Percentiles rank a stretch among this genome's conserved stretches.
Evolutionary conservation across 1,140 invertebrate genomes (phyloP).

Genomic region (Trialeurodes vaporariorum): DNA sequence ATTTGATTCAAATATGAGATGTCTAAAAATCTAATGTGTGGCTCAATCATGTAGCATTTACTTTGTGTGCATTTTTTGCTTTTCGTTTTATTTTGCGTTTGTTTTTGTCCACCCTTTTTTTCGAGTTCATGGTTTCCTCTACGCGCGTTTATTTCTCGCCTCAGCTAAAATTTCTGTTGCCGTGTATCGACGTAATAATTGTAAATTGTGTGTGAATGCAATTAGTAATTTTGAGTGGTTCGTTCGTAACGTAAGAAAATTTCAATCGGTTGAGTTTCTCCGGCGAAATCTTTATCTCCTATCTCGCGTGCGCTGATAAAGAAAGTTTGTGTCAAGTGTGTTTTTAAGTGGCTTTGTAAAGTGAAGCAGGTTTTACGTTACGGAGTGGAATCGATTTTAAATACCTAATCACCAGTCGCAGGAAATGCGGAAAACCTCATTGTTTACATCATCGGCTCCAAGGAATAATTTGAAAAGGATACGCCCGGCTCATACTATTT

Average conservation of each 20-base stretch:
- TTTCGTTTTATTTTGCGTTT: background rate
- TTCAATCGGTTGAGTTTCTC: no score
- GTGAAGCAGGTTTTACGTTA: no score
- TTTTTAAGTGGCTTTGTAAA: no score
- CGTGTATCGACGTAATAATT: no score
- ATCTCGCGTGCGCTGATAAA: no score
- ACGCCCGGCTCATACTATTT: background rate
- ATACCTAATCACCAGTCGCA: background rate
- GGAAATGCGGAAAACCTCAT: background rate
- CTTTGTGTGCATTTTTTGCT: background rate
- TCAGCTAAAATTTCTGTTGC: no score
- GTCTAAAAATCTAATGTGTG: background rate
- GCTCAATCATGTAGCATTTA: background rate
- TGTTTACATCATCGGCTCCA: background rate
- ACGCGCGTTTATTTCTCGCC: background rate
- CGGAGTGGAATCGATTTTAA: background rate
- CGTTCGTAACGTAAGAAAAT: no score
- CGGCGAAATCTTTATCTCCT: no score
- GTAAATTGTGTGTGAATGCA: no score
- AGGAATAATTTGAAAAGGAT: background rate
- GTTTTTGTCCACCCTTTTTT: background rate
- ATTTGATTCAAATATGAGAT: background rate
- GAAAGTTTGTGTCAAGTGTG: no score
- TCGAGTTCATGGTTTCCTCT: background rate
- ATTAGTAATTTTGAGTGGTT: no score